A percentile compares a stretch with the other conserved stretches of the same genome.
Evolutionary conservation across 2,113 vertebrate species (phyloP).

Genomic region (Oncorhynchus clarkii): DNA sequence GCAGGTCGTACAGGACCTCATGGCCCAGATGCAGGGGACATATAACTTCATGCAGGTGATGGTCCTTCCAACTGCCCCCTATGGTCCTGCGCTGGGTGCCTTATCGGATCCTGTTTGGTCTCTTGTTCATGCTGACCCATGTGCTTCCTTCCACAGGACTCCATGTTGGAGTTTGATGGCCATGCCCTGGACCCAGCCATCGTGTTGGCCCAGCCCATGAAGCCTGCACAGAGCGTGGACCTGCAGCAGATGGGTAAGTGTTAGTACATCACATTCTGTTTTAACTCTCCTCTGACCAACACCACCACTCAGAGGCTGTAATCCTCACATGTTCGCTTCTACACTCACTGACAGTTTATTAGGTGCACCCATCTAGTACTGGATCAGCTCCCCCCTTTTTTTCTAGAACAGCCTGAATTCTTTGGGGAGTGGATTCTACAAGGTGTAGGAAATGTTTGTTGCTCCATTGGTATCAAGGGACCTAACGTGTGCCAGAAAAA

Average conservation of each 20-base stretch:
- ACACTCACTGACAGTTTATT: no score
- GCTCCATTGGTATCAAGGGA: no score
- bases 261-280: constrained; percentile 69
- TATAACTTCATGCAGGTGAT: constrained; percentile 99
- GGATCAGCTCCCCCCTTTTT: no score
- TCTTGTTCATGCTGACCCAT: background rate
- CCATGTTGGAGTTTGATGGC: constrained; percentile 96
- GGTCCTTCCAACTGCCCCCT: background rate
- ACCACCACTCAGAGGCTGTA: background rate
- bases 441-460: no score
- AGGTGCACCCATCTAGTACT: no score
- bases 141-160: constrained; percentile 77
- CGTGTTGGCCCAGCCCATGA: constrained; percentile 96
- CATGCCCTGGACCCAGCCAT: constrained; percentile 95
- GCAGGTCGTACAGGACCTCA: constrained; percentile 95
- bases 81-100: background rate
- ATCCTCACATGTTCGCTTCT: background rate
- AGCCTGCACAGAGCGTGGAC: constrained; percentile 84
- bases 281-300: background rate
- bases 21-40: constrained; percentile 98
- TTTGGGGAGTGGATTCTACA: no score
- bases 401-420: no score
- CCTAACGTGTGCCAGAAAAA: no score
- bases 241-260: constrained; percentile 88
- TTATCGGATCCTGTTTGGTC: background rate